Percentiles rank a stretch among this genome's conserved stretches.
Evolutionary conservation across 2,888 invertebrate species (phyloP).

Genomic region (Andricus curvator): DNA sequence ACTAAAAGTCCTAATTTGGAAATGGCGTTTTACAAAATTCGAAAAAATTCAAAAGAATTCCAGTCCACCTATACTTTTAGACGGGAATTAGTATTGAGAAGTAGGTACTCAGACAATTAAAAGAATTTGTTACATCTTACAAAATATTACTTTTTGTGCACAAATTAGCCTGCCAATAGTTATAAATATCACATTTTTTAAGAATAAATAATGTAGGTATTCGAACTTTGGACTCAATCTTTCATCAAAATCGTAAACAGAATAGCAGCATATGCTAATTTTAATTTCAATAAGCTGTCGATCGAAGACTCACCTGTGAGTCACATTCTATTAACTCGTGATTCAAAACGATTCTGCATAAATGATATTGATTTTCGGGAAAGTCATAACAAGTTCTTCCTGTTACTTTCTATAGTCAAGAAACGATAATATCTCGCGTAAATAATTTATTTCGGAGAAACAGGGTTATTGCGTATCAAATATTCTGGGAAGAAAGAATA

Average conservation of each 20-base stretch:
- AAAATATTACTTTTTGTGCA: too few species aligned
- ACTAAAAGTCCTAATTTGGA: too few species aligned
- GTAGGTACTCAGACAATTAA: too few species aligned
- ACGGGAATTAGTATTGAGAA: too few species aligned
- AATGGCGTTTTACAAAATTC: too few species aligned
- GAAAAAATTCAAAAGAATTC: too few species aligned
- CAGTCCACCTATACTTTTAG: too few species aligned
- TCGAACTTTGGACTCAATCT: too few species aligned
- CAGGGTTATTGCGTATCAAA: background rate
- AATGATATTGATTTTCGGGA: background rate
- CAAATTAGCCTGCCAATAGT: too few species aligned
- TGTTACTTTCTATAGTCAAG: background rate
- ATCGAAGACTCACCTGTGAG: background rate
- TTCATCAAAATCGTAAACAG: background rate
- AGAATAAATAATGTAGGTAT: too few species aligned
- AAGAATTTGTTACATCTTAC: too few species aligned
- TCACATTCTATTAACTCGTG: background rate
- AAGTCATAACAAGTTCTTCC: background rate
- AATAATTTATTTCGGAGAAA: background rate
- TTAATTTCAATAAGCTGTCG: background rate
- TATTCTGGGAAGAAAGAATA: background rate
- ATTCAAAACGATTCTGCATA: background rate
- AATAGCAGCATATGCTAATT: background rate
- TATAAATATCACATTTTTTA: too few species aligned
- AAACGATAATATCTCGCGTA: background rate